Base-by-base conservation (phyloP, 2,797 vertebrate species). In the Sparus aurata region DNA sequence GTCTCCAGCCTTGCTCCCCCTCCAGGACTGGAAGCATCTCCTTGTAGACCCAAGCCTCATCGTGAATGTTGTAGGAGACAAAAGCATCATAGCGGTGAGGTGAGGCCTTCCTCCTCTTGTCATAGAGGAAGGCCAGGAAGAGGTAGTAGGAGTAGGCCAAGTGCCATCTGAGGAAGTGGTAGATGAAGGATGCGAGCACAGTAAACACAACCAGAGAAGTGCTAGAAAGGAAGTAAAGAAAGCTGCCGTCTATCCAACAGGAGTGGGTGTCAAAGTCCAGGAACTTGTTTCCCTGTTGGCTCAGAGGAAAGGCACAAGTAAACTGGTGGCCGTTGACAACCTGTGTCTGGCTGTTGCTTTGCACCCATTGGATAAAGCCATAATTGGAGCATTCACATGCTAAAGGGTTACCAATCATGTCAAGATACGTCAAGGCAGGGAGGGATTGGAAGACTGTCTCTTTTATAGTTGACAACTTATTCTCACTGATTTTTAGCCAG, bases 11-110 rank as follows among this genome's bases (percentile, higher is more conserved):
- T 18, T 92, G 92, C 53, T 88, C 45, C 12, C 78, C 81, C 22
- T 94, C 94, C 88, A 94, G 68, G 23, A 61, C 73, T 1, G 92
- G 92, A n/a, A 94, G 78, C 73, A 94, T 77, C 47, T 93, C 67
- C 23, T 30, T 41, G 18, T 45, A 80, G 0, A 95, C 93, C 93
- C 93, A 94, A 62, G 54, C 74, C 74, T 95, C 92, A 22, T 94
- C 87, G 0, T 86, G 68, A 18, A 87, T 23, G 3, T 93, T 94
- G 75, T 93, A 94, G 52, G 94, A 94, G 54, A 94, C 69, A 25
- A 94, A 92, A 34, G 93, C 90, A 2, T 95, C 93, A 1, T 92
- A 94, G 23, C 34, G 75, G 34, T 87, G 38, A 17, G 18, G 41
- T 22, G 27, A n/a, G 1, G 9, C 23, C 20, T 58, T 82, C 55